phyloP scores from a whole-genome alignment of 23 tunicate species.

The Oikopleura dioica region DNA sequence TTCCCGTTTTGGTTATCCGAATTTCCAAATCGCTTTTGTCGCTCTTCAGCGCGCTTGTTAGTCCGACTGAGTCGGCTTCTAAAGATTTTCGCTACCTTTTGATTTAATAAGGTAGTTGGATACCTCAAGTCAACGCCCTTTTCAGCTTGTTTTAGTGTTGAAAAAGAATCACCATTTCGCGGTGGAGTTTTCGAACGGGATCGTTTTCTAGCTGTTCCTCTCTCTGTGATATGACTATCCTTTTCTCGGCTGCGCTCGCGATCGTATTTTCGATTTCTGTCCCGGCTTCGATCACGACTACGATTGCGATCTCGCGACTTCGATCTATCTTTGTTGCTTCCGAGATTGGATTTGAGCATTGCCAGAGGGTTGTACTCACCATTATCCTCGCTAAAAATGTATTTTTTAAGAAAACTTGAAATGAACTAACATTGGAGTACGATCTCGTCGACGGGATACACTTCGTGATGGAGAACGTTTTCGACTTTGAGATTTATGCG shows the following conservation, averaged over 20 bases:
- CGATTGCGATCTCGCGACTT: neutral
- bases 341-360: neutral
- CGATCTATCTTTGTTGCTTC: neutral
- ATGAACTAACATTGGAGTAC: no score
- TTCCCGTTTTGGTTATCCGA: neutral
- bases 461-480: neutral
- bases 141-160: no score
- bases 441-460: neutral
- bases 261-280: neutral
- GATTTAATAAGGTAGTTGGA: neutral
- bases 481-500: neutral
- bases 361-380: conserved; percentile 10
- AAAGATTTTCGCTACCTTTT: neutral
- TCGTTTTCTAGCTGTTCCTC: no score
- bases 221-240: no score
- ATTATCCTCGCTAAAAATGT: neutral
- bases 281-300: neutral
- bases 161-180: no score
- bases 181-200: no score
- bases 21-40: neutral
- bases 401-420: neutral
- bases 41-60: neutral
- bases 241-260: no score
- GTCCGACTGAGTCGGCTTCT: neutral
- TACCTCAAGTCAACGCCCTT: no score